These are phyloP conservation scores for Drosophila gunungcola DNA, from an alignment of 1,140 invertebrate species.

Conservation along the genomic window DNA sequence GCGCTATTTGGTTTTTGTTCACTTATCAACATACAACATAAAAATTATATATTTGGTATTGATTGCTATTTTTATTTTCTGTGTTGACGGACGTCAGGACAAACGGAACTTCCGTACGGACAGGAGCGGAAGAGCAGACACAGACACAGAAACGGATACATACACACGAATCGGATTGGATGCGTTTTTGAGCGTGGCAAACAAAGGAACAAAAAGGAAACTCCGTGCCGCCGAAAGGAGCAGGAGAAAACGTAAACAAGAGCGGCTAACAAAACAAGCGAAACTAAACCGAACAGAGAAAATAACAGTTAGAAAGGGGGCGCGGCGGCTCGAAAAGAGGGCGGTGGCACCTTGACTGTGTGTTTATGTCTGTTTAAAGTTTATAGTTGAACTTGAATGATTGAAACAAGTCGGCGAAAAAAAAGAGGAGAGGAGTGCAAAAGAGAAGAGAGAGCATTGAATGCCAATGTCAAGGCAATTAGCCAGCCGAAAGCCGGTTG, in stretches of 20 bases:
- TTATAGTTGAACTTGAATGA: slow-evolving; percentile 64
- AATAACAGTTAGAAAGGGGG: slow-evolving; percentile 32
- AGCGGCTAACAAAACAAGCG: slow-evolving; percentile 14
- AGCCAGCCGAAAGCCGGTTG: slow-evolving; percentile 78
- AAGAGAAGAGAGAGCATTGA: slow-evolving; percentile 42
- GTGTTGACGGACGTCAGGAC: slow-evolving; percentile 18
- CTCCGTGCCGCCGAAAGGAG: slow-evolving; percentile 10
- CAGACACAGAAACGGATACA: slow-evolving; percentile 54
- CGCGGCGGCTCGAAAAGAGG: not conserved
- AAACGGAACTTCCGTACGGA: slow-evolving; percentile 13
- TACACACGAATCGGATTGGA: slow-evolving; percentile 44
- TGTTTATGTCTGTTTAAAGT: slow-evolving; percentile 61
- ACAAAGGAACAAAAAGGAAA: slow-evolving; percentile 38
- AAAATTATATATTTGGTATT: no score
- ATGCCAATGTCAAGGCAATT: slow-evolving; percentile 83
- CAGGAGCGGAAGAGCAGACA: slow-evolving; percentile 46
- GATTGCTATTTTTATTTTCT: not conserved
- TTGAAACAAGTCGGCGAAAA: slow-evolving; percentile 42
- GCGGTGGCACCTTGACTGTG: slow-evolving; percentile 33
- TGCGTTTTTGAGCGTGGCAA: slow-evolving; percentile 35
- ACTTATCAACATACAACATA: no score
- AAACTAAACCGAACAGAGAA: slow-evolving; percentile 12
- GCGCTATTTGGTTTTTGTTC: no score
- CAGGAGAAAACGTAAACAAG: slow-evolving; percentile 36
- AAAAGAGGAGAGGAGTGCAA: slow-evolving; percentile 14